Conservation (phyloP, 2,888 invertebrate species). For the Caenorhabditis parvicauda region DNA sequence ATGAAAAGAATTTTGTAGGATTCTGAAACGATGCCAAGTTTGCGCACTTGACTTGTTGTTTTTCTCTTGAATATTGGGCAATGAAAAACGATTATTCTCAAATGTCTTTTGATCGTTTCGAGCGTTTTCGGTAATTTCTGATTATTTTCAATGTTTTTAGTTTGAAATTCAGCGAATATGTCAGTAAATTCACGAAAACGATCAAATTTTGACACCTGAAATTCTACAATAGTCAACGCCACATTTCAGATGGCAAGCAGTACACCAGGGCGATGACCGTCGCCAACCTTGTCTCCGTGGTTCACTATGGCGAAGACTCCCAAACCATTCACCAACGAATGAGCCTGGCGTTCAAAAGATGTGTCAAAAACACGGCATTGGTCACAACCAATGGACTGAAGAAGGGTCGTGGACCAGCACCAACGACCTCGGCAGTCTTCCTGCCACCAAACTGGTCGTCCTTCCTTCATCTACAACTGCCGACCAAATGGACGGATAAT, state of each 20-base stretch:
- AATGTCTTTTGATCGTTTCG: too few relatives aligned
- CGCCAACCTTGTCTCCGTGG: slow-evolving; percentile 30
- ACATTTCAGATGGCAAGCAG: slow-evolving; percentile 28
- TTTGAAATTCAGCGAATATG: too few relatives aligned
- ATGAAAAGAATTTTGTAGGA: too few relatives aligned
- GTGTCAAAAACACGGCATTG: slow-evolving; percentile 31
- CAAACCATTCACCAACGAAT: slow-evolving; percentile 25
- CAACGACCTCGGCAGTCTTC: slow-evolving; percentile 35
- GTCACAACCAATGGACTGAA: slow-evolving; percentile 27
- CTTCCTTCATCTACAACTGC: slow-evolving; percentile 38
- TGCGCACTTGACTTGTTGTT: too few relatives aligned
- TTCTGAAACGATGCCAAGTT: too few relatives aligned
- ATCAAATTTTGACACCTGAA: background rate
- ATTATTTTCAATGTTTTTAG: too few relatives aligned
- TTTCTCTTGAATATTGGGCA: too few relatives aligned
- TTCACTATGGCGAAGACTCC: slow-evolving; percentile 30
- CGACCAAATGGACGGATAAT: slow-evolving; percentile 32
- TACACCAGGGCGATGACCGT: slow-evolving; percentile 16
- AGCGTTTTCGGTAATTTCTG: too few relatives aligned
- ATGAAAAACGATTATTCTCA: too few relatives aligned
- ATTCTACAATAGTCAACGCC: background rate
- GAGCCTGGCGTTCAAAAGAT: slow-evolving; percentile 25
- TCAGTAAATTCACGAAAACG: too few relatives aligned
- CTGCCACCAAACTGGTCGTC: slow-evolving; percentile 42
- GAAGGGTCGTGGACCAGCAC: slow-evolving; percentile 21